Percentiles rank a stretch among this genome's conserved stretches.
Conservation (phyloP, 2,888 invertebrate genomes). For the Thymelicus acteon region DNA sequence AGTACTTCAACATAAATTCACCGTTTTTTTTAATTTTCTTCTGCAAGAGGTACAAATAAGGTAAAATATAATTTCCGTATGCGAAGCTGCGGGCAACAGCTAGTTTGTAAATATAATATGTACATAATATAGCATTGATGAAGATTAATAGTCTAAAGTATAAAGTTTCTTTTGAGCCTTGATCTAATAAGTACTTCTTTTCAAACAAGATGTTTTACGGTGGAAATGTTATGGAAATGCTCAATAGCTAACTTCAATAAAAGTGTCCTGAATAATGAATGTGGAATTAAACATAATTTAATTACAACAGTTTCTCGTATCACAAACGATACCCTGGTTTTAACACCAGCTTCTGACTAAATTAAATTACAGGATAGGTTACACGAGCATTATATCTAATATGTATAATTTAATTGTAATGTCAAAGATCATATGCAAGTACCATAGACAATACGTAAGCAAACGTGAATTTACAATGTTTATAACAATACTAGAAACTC, state of each 20-base stretch:
- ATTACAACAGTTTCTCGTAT: slow-evolving; percentile 8
- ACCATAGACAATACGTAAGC: slow-evolving; percentile 7
- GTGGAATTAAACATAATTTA: slow-evolving; percentile 1
- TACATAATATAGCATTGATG: no score
- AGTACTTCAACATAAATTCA: no score
- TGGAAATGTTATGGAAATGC: neutral
- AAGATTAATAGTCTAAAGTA: neutral
- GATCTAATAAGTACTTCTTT: neutral
- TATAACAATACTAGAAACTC: neutral
- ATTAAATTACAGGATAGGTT: slow-evolving; percentile 28
- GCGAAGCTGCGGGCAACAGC: no score
- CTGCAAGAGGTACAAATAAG: no score
- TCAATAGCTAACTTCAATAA: neutral
- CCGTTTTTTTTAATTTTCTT: no score
- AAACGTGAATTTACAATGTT: neutral
- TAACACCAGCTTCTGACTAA: slow-evolving; percentile 21
- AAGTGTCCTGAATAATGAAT: neutral
- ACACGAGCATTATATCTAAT: slow-evolving; percentile 26
- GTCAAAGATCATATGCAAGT: slow-evolving; percentile 17
- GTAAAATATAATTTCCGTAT: no score
- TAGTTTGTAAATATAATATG: no score
- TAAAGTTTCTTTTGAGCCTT: neutral
- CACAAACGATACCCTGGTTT: neutral
- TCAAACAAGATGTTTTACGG: no score
- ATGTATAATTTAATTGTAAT: slow-evolving; percentile 33